phyloP scores from a whole-genome alignment of 2,888 invertebrate genomes.

The Tetheella fluctuosa region DNA sequence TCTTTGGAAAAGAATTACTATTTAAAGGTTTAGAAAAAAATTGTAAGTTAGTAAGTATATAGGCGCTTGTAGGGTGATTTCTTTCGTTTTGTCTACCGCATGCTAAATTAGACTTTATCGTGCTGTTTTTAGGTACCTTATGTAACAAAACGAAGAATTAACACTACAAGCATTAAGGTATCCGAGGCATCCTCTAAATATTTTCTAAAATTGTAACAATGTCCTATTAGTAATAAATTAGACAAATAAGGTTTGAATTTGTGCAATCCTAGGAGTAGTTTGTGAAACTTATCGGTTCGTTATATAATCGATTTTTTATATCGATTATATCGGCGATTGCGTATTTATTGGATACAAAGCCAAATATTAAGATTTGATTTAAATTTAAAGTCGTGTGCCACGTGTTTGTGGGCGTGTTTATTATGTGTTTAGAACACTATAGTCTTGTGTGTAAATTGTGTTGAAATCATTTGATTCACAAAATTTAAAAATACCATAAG shows the following conservation, averaged over 20 bases:
- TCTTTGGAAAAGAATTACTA: neutral
- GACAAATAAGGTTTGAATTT: slow-evolving; percentile 12
- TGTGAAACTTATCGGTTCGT: slow-evolving; percentile 10
- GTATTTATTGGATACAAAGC: slow-evolving; percentile 11
- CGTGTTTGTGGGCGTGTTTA: slow-evolving; percentile 1
- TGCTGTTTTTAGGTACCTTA: neutral
- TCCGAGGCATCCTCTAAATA: slow-evolving; percentile 12
- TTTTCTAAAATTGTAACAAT: slow-evolving; percentile 8
- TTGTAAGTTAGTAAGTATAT: slow-evolving; percentile 5
- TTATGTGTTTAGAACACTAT: slow-evolving; percentile 11
- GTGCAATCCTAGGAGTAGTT: slow-evolving; percentile 15
- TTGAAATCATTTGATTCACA: neutral
- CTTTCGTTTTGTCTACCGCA: neutral
- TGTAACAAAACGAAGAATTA: slow-evolving; percentile 2
- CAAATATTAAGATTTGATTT: slow-evolving; percentile 16
- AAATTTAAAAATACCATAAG: too few relatives aligned
- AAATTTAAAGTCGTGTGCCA: slow-evolving; percentile 7
- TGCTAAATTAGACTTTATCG: neutral
- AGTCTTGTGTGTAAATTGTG: neutral
- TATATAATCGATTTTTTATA: slow-evolving; percentile 4
- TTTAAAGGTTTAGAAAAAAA: neutral
- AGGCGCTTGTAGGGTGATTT: slow-evolving; percentile 13
- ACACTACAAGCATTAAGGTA: slow-evolving; percentile 10
- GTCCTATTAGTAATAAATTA: slow-evolving; percentile 10
- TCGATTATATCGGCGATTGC: slow-evolving; percentile 10